A percentile compares a stretch with the other conserved stretches of the same genome.
Evolutionary conservation across 2,113 vertebrate species (phyloP).

Genomic region (Plestiodon gilberti): DNA sequence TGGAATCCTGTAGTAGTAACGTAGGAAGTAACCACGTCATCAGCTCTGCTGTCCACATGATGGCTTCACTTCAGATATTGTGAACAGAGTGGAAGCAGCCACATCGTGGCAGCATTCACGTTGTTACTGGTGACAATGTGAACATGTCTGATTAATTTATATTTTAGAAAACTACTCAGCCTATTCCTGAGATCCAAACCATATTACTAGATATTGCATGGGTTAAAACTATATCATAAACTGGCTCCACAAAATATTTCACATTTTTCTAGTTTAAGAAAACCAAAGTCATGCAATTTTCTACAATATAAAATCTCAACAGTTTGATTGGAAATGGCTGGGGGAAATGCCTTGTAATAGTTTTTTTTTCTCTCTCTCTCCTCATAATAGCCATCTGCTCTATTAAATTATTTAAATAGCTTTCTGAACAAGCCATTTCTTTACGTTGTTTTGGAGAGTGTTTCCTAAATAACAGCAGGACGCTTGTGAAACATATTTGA

Average conservation of each 20-base stretch:
- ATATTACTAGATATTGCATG: background rate
- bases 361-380: background rate
- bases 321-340: background rate
- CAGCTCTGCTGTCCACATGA: background rate
- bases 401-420: conserved; percentile 8
- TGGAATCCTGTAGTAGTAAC: background rate
- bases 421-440: conserved; percentile 5
- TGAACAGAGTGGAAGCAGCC: background rate
- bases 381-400: conserved; percentile 8
- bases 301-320: background rate
- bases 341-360: background rate
- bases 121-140: background rate
- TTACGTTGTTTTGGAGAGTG: background rate
- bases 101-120: background rate
- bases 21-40: background rate
- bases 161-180: background rate
- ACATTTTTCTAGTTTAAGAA: background rate
- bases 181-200: background rate
- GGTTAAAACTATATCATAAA: background rate
- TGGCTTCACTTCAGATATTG: background rate
- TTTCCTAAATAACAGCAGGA: conserved; percentile 21
- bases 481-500: background rate
- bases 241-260: background rate
- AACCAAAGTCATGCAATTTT: background rate
- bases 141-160: background rate